These are phyloP conservation scores for Alsophila aescularia DNA, from an alignment of 2,888 invertebrate genomes.

Conservation along the genomic window DNA sequence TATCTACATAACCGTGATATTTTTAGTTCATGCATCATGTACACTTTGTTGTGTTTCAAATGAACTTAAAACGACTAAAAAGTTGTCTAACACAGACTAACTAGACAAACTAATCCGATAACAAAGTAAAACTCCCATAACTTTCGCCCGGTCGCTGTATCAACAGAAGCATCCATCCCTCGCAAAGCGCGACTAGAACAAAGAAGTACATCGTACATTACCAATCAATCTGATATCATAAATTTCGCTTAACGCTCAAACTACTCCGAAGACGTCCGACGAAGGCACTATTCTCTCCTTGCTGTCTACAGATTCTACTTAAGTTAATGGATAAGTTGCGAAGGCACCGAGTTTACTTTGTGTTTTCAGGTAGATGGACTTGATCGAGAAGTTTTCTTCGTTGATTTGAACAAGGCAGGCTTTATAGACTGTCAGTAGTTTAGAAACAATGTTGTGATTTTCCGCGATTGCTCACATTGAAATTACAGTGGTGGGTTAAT, in stretches of 20 bases:
- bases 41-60: no score
- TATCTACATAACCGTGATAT: no score
- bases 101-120: constrained; percentile 1
- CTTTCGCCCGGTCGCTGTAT: constrained; percentile 1
- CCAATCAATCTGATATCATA: constrained; percentile 71
- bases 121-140: constrained; percentile 2
- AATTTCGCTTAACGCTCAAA: constrained; percentile 72
- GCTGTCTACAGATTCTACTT: constrained; percentile 84
- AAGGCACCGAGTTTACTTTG: constrained; percentile 82
- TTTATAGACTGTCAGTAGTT: constrained; percentile 75
- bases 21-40: no score
- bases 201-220: constrained; percentile 42
- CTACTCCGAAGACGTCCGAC: constrained; percentile 60
- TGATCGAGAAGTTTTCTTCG: constrained; percentile 82
- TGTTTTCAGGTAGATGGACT: constrained; percentile 83
- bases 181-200: constrained; percentile 26
- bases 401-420: constrained; percentile 82
- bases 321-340: constrained; percentile 84
- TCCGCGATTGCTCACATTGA: constrained; percentile 48
- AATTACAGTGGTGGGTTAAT: constrained; percentile 36
- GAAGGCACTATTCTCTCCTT: constrained; percentile 69
- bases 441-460: constrained; percentile 52
- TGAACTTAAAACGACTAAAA: background rate
- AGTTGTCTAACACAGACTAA: background rate
- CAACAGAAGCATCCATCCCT: constrained; percentile 29